Evolutionary conservation across 2,113 vertebrate genomes (phyloP).

Genomic region (Nestor notabilis): DNA sequence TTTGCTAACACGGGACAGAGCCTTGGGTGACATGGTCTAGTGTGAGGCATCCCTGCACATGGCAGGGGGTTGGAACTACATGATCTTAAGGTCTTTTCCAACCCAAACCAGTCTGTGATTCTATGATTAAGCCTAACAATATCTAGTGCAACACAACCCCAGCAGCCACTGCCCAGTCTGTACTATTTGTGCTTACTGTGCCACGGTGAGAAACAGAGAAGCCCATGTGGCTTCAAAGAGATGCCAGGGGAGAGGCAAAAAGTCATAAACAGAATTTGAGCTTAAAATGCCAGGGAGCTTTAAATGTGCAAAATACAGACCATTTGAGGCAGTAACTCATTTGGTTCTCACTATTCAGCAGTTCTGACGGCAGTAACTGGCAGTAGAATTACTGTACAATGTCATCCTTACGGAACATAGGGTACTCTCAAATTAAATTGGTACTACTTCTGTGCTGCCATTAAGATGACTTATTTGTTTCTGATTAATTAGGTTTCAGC

Average conservation of each 20-base stretch:
- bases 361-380: slow-evolving; percentile 40
- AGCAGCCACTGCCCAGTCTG: neutral
- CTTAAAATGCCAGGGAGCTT: neutral
- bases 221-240: neutral
- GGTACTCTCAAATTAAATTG: slow-evolving; percentile 61
- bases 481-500: slow-evolving; percentile 72
- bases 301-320: slow-evolving; percentile 12
- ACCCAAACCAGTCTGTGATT: neutral
- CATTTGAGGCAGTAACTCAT: slow-evolving; percentile 36
- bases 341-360: slow-evolving; percentile 22
- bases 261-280: neutral
- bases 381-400: slow-evolving; percentile 48
- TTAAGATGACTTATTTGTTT: slow-evolving; percentile 70
- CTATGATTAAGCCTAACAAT: neutral
- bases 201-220: neutral
- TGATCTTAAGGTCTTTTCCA: neutral
- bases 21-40: neutral
- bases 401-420: slow-evolving; percentile 65
- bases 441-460: slow-evolving; percentile 60
- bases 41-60: neutral
- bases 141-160: neutral
- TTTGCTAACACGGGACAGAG: neutral
- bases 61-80: neutral
- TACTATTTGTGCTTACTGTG: neutral
- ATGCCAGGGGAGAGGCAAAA: neutral